A percentile compares a stretch with the other conserved stretches of the same genome.
Conservation (phyloP, 1,140 invertebrate species). For the Drosophila pruinosa region DNA sequence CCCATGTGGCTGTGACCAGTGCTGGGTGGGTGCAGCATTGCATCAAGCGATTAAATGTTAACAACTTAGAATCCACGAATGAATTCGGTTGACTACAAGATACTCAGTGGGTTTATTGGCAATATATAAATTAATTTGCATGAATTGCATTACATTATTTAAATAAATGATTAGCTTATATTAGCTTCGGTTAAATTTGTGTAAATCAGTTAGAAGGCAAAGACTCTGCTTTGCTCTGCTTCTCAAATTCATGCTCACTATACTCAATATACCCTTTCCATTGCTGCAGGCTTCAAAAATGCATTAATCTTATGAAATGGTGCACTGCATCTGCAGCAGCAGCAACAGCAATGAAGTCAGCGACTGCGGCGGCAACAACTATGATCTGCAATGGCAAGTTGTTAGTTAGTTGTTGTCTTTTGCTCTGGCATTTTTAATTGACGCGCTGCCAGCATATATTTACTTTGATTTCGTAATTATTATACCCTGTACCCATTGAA, state of each 20-base stretch:
- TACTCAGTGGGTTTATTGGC: slow-evolving; percentile 2
- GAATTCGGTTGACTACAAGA: not conserved
- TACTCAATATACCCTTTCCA: not conserved
- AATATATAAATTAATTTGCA: not conserved
- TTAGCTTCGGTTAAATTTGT: too few species aligned
- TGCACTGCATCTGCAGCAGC: slow-evolving; percentile 20
- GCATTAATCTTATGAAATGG: slow-evolving; percentile 36
- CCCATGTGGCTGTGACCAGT: slow-evolving; percentile 22
- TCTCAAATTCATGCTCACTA: not conserved
- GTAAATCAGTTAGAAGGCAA: too few species aligned
- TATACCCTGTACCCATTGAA: too few species aligned
- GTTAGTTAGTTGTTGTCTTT: slow-evolving; percentile 32
- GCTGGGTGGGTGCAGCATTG: slow-evolving; percentile 38
- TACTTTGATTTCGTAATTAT: slow-evolving; percentile 59
- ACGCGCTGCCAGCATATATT: slow-evolving; percentile 47
- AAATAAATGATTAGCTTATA: too few species aligned
- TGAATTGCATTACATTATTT: not conserved
- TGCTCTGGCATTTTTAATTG: slow-evolving; percentile 40
- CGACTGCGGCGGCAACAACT: slow-evolving; percentile 16
- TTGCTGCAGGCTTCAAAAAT: slow-evolving; percentile 4
- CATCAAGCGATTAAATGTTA: slow-evolving; percentile 25
- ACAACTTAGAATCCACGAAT: slow-evolving; percentile 5
- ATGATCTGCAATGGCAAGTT: slow-evolving; percentile 23
- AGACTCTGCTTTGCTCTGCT: not conserved
- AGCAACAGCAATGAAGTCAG: not conserved